Evolutionary conservation across 2,113 vertebrate genomes (phyloP).

Genomic region (Protobothrops flavoviridis): DNA sequence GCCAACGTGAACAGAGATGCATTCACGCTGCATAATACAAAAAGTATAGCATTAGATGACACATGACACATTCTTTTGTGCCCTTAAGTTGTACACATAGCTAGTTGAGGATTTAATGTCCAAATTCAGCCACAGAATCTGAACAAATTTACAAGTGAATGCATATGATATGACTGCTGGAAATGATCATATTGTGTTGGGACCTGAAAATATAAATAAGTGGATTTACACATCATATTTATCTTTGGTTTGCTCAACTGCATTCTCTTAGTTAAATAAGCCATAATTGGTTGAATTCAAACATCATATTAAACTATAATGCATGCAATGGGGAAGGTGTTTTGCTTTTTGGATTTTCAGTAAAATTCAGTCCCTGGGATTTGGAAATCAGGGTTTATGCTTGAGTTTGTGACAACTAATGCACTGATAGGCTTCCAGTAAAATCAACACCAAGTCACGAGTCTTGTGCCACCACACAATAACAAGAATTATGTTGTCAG

Average conservation of each 20-base stretch:
- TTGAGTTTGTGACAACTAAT: background rate
- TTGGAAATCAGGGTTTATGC: background rate
- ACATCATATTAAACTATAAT: background rate
- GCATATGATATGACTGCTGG: background rate
- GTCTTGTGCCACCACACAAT: background rate
- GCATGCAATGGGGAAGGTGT: background rate
- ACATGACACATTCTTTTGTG: background rate
- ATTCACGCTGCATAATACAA: conserved; percentile 60
- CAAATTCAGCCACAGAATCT: background rate
- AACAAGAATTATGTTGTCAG: background rate
- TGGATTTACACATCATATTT: background rate
- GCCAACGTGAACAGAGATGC: conserved; percentile 73
- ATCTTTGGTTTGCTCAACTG: background rate
- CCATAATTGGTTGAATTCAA: background rate
- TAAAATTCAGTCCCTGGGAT: background rate
- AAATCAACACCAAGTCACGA: background rate
- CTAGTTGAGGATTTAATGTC: background rate
- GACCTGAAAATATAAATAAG: background rate
- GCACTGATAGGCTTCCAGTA: background rate
- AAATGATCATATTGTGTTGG: background rate
- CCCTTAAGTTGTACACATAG: background rate
- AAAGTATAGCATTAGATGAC: background rate
- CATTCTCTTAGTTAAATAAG: background rate
- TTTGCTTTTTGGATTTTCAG: background rate
- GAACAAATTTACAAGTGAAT: background rate